phyloP scores from a whole-genome alignment of 2,888 invertebrate genomes.

The Apamea epomidion region DNA sequence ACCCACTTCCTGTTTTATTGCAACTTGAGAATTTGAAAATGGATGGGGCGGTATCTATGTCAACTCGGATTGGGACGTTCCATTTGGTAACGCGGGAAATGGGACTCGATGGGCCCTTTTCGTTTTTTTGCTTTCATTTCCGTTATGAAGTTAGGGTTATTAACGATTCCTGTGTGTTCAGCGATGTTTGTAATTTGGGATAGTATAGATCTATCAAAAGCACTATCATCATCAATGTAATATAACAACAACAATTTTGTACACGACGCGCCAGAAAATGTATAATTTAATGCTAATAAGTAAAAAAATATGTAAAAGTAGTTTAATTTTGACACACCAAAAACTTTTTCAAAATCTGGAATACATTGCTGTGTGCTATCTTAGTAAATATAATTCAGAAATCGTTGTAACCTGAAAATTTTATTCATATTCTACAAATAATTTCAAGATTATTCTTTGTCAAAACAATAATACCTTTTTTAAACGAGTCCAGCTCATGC shows the following conservation, averaged over 20 bases:
- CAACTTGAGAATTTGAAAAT: conserved; percentile 68
- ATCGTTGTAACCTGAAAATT: neutral
- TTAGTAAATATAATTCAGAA: neutral
- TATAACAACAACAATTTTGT: neutral
- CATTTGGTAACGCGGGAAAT: conserved; percentile 44
- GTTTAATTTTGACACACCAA: neutral
- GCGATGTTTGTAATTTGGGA: neutral
- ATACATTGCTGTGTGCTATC: no score
- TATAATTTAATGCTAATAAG: neutral
- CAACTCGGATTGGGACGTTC: conserved; percentile 50
- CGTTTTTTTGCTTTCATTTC: conserved; percentile 33
- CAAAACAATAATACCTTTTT: neutral
- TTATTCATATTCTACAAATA: neutral
- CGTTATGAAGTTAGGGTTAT: conserved; percentile 32
- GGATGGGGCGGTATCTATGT: conserved; percentile 62
- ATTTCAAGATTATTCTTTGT: neutral
- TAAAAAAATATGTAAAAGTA: neutral
- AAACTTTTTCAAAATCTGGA: no score
- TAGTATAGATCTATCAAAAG: neutral
- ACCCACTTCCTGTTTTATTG: conserved; percentile 67
- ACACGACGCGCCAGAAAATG: neutral
- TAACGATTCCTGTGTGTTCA: conserved; percentile 1
- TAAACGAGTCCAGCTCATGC: neutral
- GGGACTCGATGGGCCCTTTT: conserved; percentile 29
- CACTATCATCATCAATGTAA: neutral